Evolutionary conservation across 2,888 invertebrate genomes (phyloP).

Genomic region (Ormyrus nitidulus): DNA sequence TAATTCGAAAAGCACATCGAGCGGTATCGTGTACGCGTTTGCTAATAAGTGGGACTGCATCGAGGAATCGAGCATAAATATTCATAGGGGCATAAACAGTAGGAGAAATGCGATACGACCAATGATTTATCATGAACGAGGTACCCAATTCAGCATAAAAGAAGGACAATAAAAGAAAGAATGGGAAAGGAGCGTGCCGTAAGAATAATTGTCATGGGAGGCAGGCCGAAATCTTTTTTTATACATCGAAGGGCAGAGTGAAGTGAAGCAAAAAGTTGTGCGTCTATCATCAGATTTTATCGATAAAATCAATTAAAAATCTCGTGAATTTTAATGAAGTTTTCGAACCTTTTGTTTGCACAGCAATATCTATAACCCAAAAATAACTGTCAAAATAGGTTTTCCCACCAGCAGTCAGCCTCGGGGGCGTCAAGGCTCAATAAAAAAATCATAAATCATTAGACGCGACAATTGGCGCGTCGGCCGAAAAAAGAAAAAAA

Average conservation of each 20-base stretch:
- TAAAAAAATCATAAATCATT: too few relatives aligned
- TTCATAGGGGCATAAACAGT: conserved; percentile 18
- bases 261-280: not conserved
- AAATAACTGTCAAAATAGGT: not conserved
- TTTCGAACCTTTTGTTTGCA: too few relatives aligned
- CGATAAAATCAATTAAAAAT: too few relatives aligned
- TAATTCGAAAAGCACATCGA: too few relatives aligned
- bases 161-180: conserved; percentile 44
- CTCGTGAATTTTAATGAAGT: too few relatives aligned
- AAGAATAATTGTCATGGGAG: conserved; percentile 50
- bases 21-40: too few relatives aligned
- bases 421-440: too few relatives aligned
- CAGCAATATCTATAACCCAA: too few relatives aligned
- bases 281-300: not conserved
- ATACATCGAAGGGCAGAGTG: not conserved
- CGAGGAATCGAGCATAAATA: conserved; percentile 3
- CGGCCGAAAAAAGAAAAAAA: too few relatives aligned
- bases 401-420: too few relatives aligned
- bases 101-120: not conserved
- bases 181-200: conserved; percentile 34
- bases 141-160: conserved; percentile 55
- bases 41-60: too few relatives aligned
- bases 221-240: not conserved
- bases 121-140: conserved; percentile 51
- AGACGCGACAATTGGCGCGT: too few relatives aligned